Base-by-base conservation (phyloP, 1,140 invertebrate species). In the Gonioctena quinquepunctata region DNA sequence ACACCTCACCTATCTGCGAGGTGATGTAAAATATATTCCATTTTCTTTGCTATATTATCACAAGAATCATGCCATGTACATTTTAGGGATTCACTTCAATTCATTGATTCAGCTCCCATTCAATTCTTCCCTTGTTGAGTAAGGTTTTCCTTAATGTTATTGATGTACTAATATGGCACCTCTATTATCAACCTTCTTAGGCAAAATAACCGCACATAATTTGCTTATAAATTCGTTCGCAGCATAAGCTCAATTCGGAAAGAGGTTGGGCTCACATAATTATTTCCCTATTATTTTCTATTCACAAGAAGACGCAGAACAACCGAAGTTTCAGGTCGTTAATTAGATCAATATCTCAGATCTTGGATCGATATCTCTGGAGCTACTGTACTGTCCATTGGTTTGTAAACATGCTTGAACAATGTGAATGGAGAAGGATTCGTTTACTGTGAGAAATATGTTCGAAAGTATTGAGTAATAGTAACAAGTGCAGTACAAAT, bases 201-300 rank as follows among this genome's bases (percentile, higher is more conserved):
- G 52, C 18, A 54, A 21, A 54, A 54, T 54, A 13, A 4, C 52
- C 52, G n/a, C n/a, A 18, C 67, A 52, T 57, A 68, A 68, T 68
- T 50, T 61, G 57, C 67, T 68, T 62, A 67, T 67, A 67, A 67
- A 67, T 67, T 59, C 27, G 54, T 59, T 67, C 7, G 21, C 61
- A 27, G 16, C 23, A 8, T 61, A 7, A 27, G 19, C 59, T 13
- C 27, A 61, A 61, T 33, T 6, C 16, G 23, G 23, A 61, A 61
- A 27, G 16, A 27, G 21, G 19, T 61, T 61, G 16, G 11, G 21
- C 25, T 27, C 52, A 54, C 52, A 54, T 25, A 23, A 27, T 61
- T 61, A 61, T 61, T 61, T 25, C 16, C 13, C 59, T 22, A 61
- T 27, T 61, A 27, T 61, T 13, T 61, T 18, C 27, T n/a, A 33